A percentile compares a stretch with the other conserved stretches of the same genome.
Conservation (phyloP, 2,888 invertebrate species). For the Pachymerium ferrugineum region DNA sequence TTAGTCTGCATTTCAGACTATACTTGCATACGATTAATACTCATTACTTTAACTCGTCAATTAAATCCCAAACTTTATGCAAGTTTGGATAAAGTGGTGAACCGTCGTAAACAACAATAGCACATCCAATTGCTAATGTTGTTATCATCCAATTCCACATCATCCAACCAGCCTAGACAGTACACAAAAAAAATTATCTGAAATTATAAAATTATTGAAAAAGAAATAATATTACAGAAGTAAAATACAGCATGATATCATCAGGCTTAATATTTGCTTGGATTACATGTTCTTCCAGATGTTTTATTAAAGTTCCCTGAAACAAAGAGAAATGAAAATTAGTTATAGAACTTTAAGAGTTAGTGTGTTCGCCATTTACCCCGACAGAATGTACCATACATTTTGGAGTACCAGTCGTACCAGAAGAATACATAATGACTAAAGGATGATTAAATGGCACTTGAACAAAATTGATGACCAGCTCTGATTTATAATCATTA, state of each 20-base stretch:
- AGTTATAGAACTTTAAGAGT: slow-evolving; percentile 25
- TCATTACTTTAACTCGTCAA: slow-evolving; percentile 47
- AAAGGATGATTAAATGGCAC: slow-evolving; percentile 55
- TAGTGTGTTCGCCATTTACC: too few relatives aligned
- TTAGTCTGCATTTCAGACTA: neutral
- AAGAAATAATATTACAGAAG: slow-evolving; percentile 48
- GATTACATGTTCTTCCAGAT: slow-evolving; percentile 54
- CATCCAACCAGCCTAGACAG: slow-evolving; percentile 55
- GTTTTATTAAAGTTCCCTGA: slow-evolving; percentile 55
- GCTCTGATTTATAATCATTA: too few relatives aligned
- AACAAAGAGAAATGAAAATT: slow-evolving; percentile 36
- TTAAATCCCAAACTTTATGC: slow-evolving; percentile 51
- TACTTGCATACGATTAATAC: neutral
- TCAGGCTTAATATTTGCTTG: slow-evolving; percentile 50
- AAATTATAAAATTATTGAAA: neutral
- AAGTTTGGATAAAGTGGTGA: slow-evolving; percentile 52
- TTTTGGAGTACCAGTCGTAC: slow-evolving; percentile 58
- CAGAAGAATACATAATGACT: slow-evolving; percentile 56
- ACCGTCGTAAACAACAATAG: slow-evolving; percentile 55
- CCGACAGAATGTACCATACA: slow-evolving; percentile 57
- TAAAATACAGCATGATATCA: slow-evolving; percentile 55
- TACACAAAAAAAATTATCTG: neutral
- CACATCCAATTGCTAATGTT: slow-evolving; percentile 49
- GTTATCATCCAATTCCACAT: slow-evolving; percentile 58
- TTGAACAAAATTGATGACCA: slow-evolving; percentile 50